A percentile compares a stretch with the other conserved stretches of the same genome.
These are phyloP conservation scores for Astropecten irregularis DNA, from an alignment of 53 echinoderm and acorn worm genomes.

Conservation along the genomic window DNA sequence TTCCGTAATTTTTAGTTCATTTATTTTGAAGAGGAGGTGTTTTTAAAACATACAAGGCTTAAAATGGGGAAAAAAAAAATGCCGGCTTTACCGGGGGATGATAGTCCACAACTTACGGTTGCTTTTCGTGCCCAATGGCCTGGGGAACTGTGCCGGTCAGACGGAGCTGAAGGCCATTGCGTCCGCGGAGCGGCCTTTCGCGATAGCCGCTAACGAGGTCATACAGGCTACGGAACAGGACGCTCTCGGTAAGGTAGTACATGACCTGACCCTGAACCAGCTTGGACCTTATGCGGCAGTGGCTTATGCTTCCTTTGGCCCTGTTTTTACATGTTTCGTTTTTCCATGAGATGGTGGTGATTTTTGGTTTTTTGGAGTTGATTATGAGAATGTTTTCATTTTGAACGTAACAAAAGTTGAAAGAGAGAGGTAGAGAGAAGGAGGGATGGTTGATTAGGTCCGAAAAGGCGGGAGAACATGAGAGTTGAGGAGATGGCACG, in stretches of 20 bases:
- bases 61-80: too few relatives aligned
- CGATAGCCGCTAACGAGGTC: slow-evolving; percentile 79
- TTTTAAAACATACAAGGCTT: too few relatives aligned
- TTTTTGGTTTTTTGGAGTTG: neutral
- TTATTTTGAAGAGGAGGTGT: too few relatives aligned
- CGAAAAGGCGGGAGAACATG: too few relatives aligned
- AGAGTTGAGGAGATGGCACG: too few relatives aligned
- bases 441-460: too few relatives aligned
- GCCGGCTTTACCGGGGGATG: too few relatives aligned
- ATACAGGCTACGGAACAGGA: slow-evolving; percentile 79
- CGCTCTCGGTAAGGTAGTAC: slow-evolving; percentile 66
- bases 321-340: too few relatives aligned
- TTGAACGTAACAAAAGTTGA: too few relatives aligned
- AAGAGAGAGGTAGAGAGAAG: too few relatives aligned
- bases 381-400: neutral
- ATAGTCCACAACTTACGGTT: slow-evolving; percentile 87
- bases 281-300: slow-evolving; percentile 76
- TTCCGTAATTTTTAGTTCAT: too few relatives aligned
- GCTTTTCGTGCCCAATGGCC: slow-evolving; percentile 70
- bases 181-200: slow-evolving; percentile 72
- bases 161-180: slow-evolving; percentile 68
- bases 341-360: neutral
- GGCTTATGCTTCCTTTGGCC: slow-evolving; percentile 60
- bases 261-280: slow-evolving; percentile 52
- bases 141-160: slow-evolving; percentile 87